Evolutionary conservation across 2,888 invertebrate genomes (phyloP), one percentile per base, ranked within the genome.

Genomic region (Ligdia adustata): DNA sequence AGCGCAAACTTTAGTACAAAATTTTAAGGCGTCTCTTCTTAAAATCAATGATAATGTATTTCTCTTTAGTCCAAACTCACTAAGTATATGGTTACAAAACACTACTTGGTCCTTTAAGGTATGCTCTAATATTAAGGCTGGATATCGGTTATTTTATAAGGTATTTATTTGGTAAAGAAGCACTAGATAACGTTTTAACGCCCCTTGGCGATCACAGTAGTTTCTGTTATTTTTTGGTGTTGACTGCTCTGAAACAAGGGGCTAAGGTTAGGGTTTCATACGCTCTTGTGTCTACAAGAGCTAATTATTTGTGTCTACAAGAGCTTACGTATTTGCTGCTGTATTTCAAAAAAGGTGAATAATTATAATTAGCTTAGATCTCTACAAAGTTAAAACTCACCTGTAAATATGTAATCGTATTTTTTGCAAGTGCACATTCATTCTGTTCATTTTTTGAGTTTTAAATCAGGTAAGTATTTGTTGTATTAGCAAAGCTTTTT

Each of bases 181-280:
- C 87, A 85, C 82, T 78, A 75, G 66, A 38, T 61, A 45, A 72
- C 51, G 62, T 69, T 83, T 82, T 87, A 82, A 87, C 83, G 87
- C 87, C 87, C 51, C 51, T 39, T 52, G 86, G 86, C 87, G 75
- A 87, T 85, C 86, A 87, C 87, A 85, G 80, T n/a, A n/a, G n/a
- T 83, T 32, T 15, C 16, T 20, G 35, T 18, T n/a, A n/a, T n/a
- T 38, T 42, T 31, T 28, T 49, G 37, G 41, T 27, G 42, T 28
- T 38, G 15, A 35, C 27, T 24, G 24, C 20, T 22, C 42, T 43
- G 42, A 33, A 49, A 42, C 11, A 22, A 3, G 27, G 14, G 24
- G 12, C n/a, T 13, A 7, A 31, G 9, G 2, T 22, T 22, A 22
- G 22, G 7, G 6, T 22, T 22, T 22, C 7, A 22, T n/a, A 22